Evolutionary conservation across 2,888 invertebrate genomes (phyloP), one percentile per base, ranked within the genome.

Genomic region (Polyommatus icarus): DNA sequence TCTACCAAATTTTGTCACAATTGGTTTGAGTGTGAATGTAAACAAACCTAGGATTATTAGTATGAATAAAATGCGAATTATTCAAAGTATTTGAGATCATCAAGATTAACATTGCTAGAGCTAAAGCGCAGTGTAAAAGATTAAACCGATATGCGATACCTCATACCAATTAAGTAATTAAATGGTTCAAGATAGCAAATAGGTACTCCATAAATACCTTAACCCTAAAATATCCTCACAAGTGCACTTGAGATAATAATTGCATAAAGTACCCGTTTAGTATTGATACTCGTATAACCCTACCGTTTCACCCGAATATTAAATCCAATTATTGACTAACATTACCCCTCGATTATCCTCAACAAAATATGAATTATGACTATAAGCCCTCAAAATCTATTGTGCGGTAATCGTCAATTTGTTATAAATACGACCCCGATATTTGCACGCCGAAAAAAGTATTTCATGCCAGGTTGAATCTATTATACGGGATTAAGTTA

Each of bases 401-500:
- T 93, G 91, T 93, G 86, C 81, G 84, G 85, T 87, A 91, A 93
- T 91, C 93, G 93, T 80, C 88, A 87, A 88, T 88, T 84, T 85
- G 87, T 85, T 90, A 87, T 88, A 89, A 90, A 89, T 89, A 86
- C 86, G 85, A 90, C 92, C 92, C 92, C 88, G 89, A 86, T 85
- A 86, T 91, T 91, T 90, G 89, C 86, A 67, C 67, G 67, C 67
- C 29, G 20, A 67, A 67, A 67, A 81, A 89, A 90, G 89, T 90
- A 93, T 93, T 93, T 93, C 90, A 93, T 92, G 92, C 90, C 92
- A 93, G 91, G 93, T 94, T 93, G 92, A 92, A 91, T 92, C 91
- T 90, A 92, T 93, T 93, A 91, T 92, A 86, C 88, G 90, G 93
- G 93, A 94, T 94, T 93, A 93, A 88, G 92, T 92, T 92, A 91